Percentiles rank a stretch among this genome's conserved stretches.
Evolutionary conservation across 2,888 invertebrate species (phyloP).

Genomic region (Eupithecia centaureata): DNA sequence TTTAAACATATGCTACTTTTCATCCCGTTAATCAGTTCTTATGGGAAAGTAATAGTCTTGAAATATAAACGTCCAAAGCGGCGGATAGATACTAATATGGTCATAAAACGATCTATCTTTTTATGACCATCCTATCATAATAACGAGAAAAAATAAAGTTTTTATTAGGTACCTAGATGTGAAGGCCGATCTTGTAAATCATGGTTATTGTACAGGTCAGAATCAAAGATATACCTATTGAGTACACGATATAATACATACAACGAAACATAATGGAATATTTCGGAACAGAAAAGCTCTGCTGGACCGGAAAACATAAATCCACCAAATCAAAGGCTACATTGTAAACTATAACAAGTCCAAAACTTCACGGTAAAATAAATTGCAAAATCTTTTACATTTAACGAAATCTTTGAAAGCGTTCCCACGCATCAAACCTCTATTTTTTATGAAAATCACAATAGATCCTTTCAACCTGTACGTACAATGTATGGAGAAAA

Average conservation of each 20-base stretch:
- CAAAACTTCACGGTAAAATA: slow-evolving; percentile 12
- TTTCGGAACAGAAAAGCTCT: not conserved
- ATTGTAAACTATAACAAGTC: slow-evolving; percentile 10
- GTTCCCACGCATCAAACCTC: slow-evolving; percentile 47
- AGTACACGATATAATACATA: not conserved
- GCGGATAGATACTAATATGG: no score
- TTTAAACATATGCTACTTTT: no score
- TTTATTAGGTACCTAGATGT: no score
- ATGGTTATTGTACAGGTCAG: no score
- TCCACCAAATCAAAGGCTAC: slow-evolving; percentile 19
- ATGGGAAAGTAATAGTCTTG: no score
- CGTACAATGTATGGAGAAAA: slow-evolving; percentile 14
- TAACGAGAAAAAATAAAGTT: no score
- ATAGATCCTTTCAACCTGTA: slow-evolving; percentile 27
- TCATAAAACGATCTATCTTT: no score
- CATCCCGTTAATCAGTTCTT: no score
- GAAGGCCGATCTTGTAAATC: no score
- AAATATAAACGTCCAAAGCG: no score
- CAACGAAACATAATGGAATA: not conserved
- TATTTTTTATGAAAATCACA: slow-evolving; percentile 26
- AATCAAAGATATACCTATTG: no score
- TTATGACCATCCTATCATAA: no score
- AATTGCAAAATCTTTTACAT: slow-evolving; percentile 18
- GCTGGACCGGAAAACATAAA: slow-evolving; percentile 25
- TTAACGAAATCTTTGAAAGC: slow-evolving; percentile 30